Evolutionary conservation across 2,888 invertebrate species (phyloP), one percentile per base, ranked within the genome.

Genomic region (Venusia cambrica): DNA sequence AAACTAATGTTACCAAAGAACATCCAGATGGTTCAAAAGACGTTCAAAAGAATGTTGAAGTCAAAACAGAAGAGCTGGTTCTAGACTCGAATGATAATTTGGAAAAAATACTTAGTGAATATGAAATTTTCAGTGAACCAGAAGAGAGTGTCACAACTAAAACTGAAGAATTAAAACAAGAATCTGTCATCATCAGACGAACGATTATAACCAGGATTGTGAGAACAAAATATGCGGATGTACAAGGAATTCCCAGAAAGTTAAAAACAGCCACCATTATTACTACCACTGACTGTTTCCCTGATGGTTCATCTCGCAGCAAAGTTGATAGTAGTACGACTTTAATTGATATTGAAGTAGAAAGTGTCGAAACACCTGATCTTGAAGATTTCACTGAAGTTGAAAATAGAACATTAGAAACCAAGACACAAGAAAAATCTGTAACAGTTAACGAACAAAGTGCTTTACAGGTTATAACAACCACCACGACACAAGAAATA

Each of bases 1-100:
- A 87, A 72, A 80, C 78, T 7, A 80, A 73, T 29, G 62, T 71
- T 15, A 70, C 70, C 2, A 83, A 80, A 59, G 88, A 88, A 59
- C 71, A 76, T 43, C 79, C 87, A 2, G 85, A 88, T 60, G 83
- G 85, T 3, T 68, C 74, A 13, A 75, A 64, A 50, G 73, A 80
- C 49, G 68, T 74, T 8, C 70, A 79, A 57, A 85, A 76, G 45
- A 79, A 77, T 41, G 77, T 87, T 3, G 84, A 87, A 65, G 78
- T 80, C 2, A 78, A 73, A 51, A 76, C 78, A 21, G 76, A 83
- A 49, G 83, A 85, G 51, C 31, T 79, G 5, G 45, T 69, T 42
- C 32, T 66, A 38, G 75, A 78, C 38, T 59, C 66, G 5, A 62
- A 56, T 39, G 69, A 45, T 46, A 75, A 75, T 45, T 56, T 85